A percentile compares a stretch with the other conserved stretches of the same genome.
Evolutionary conservation across 2,113 vertebrate genomes (phyloP).

Genomic region (Meleagris gallopavo): DNA sequence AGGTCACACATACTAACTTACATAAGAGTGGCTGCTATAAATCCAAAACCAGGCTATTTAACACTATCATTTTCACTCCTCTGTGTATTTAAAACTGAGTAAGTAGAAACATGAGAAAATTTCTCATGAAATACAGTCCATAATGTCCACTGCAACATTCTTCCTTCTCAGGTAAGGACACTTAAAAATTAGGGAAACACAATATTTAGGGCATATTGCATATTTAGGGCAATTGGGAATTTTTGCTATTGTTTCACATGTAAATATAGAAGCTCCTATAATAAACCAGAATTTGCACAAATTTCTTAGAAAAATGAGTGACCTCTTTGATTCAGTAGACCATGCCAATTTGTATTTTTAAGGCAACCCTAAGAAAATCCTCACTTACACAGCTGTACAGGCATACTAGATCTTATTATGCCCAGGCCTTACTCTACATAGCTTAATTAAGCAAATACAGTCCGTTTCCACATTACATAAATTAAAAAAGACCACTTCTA

Average conservation of each 20-base stretch:
- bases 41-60: background rate
- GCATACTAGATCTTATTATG: background rate
- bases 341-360: background rate
- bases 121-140: background rate
- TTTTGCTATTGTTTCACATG: background rate
- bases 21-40: background rate
- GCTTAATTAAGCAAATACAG: background rate
- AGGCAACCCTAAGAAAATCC: background rate
- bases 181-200: background rate
- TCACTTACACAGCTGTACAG: background rate
- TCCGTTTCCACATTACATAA: background rate
- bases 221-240: background rate
- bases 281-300: background rate
- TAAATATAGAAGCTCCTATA: background rate
- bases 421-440: background rate
- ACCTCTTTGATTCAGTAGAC: background rate
- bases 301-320: background rate
- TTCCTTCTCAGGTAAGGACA: background rate
- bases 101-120: rapidly evolving
- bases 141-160: background rate
- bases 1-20: background rate
- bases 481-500: background rate
- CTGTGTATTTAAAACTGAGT: background rate
- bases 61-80: background rate
- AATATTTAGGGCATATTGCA: too few species aligned